These are phyloP conservation scores for Netelia virgata DNA, from an alignment of 2,888 invertebrate genomes.

Conservation along the genomic window DNA sequence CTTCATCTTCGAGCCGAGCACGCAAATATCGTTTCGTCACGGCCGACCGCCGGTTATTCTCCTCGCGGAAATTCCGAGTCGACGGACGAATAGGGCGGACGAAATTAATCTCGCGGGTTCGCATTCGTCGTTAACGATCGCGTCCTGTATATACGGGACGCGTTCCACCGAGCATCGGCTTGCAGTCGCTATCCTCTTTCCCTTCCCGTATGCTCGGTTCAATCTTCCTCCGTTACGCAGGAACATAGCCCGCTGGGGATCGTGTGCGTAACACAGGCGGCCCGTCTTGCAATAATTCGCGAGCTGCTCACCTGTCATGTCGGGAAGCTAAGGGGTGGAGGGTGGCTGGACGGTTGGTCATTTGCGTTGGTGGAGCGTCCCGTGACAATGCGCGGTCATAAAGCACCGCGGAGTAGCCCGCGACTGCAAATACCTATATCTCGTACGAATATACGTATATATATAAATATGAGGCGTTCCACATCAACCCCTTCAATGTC, in stretches of 20 bases:
- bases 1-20: background rate
- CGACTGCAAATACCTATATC: conserved; percentile 14
- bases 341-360: conserved; percentile 68
- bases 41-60: background rate
- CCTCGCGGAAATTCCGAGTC: background rate
- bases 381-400: conserved; percentile 77
- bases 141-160: background rate
- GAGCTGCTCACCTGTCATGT: conserved; percentile 72
- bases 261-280: background rate
- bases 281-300: conserved; percentile 71
- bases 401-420: conserved; percentile 67
- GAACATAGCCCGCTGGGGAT: conserved; percentile 3
- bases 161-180: conserved; percentile 28
- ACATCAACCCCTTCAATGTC: too few relatives aligned
- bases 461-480: background rate
- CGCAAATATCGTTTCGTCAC: background rate
- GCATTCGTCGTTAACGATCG: conserved; percentile 17
- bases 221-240: conserved; percentile 2
- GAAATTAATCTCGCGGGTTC: conserved; percentile 38
- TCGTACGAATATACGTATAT: background rate
- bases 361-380: conserved; percentile 73
- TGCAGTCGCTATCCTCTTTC: conserved; percentile 10
- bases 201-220: background rate
- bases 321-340: conserved; percentile 58
- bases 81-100: background rate